A percentile compares a stretch with the other conserved stretches of the same genome.
Conservation (phyloP, 2,888 invertebrate genomes). For the Andrena haemorrhoa region DNA sequence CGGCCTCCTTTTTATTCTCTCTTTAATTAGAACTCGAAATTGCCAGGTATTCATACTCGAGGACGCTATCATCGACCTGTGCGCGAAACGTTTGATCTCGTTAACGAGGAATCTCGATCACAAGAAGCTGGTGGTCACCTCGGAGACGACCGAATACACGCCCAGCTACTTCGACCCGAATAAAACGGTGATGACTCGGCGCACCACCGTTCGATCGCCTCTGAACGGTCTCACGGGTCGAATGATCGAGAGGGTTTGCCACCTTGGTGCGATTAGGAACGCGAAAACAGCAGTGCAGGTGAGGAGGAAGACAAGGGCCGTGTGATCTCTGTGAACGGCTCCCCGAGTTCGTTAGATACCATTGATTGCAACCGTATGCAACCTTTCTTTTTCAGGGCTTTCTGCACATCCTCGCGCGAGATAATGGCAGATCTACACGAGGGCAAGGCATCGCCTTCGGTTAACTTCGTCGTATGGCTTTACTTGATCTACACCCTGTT, state of each 20-base stretch:
- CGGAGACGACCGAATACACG: conserved; percentile 56
- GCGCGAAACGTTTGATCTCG: conserved; percentile 59
- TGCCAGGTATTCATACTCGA: conserved; percentile 59
- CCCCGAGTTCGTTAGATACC: too few species aligned
- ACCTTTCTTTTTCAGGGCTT: conserved; percentile 41
- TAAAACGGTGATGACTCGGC: conserved; percentile 64
- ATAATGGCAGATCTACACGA: conserved; percentile 46
- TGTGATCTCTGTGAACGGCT: too few species aligned
- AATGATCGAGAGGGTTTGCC: conserved; percentile 53
- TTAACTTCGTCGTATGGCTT: conserved; percentile 66
- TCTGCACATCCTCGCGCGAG: conserved; percentile 29
- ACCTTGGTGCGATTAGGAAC: conserved; percentile 44
- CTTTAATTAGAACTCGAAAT: conserved; percentile 13
- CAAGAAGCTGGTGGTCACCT: conserved; percentile 50
- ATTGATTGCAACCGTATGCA: too few species aligned
- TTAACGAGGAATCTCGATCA: conserved; percentile 63
- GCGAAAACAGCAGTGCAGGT: conserved; percentile 35
- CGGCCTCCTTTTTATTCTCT: background rate
- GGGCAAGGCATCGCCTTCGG: conserved; percentile 39
- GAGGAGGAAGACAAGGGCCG: background rate
- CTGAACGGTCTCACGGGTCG: conserved; percentile 46
- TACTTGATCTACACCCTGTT: conserved; percentile 69
- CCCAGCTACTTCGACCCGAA: conserved; percentile 43
- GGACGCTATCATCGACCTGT: conserved; percentile 49
- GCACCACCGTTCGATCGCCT: conserved; percentile 47